Evolutionary conservation across 1,140 invertebrate genomes (phyloP), one percentile per base, ranked within the genome.

Genomic region (Drosophila pruinosa): DNA sequence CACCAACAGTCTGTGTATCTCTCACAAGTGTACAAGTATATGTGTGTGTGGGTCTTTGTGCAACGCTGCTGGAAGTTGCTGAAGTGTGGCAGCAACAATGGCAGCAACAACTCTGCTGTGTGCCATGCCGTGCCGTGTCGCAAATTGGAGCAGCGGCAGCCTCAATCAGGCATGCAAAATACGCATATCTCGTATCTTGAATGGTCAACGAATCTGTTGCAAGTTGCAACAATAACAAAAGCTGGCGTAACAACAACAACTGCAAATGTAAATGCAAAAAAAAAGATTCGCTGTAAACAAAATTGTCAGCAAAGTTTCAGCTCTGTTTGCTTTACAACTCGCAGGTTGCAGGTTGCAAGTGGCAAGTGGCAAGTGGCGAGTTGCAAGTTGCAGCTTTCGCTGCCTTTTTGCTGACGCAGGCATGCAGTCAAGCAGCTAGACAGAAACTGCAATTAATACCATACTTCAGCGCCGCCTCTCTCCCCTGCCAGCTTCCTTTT

Each of bases 41-140:
- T 43, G 24, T 26, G 22, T 21, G 34, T 36, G 38, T 63, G 21
- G 52, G 22, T 41, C 6, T 76, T 77, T 85, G 62, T 86, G 81
- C 77, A 85, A 85, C 73, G 63, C 61, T 28, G 57, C 39, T 69
- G 76, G 45, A 64, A 79, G 75, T 75, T 72, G 72, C 75, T 85
- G 63, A 36, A 74, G 80, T 80, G 81, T 77, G 53, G 77, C 77
- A 67, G 69, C 53, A 58, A 45, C 72, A 72, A 28, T 38, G 21
- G 39, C 53, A 34, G 38, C 63, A 41, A 50, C 62, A 36, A 28
- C 15, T 26, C 4, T 47, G n/a, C 28, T 34, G 61, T 39, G n/a
- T n/a, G n/a, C n/a, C n/a, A n/a, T n/a, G n/a, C n/a, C 47, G 45
- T 43, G 41, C 26, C 61, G 36, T 71, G 68, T 57, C 43, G 17